phyloP scores from a whole-genome alignment of 2,113 vertebrate species.

The Butorides virescens region DNA sequence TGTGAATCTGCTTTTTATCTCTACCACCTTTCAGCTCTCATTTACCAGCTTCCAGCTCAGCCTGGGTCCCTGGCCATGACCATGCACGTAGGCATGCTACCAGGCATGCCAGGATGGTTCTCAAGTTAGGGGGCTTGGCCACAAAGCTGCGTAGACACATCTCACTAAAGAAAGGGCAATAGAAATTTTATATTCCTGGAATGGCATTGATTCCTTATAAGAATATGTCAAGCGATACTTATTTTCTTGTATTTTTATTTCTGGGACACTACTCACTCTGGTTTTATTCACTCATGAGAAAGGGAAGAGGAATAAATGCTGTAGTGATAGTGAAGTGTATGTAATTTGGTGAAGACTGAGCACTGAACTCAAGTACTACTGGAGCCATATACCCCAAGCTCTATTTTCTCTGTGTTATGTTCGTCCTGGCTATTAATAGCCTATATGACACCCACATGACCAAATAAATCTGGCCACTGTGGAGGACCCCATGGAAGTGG shows the following conservation, averaged over 20 bases:
- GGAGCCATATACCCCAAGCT: background rate
- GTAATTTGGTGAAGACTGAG: background rate
- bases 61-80: background rate
- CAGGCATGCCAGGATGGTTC: background rate
- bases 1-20: slow-evolving; percentile 53
- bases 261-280: background rate
- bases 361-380: background rate
- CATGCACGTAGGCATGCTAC: background rate
- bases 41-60: background rate
- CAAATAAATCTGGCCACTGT: background rate
- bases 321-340: background rate
- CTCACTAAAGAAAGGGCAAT: background rate
- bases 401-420: background rate
- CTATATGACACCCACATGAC: background rate
- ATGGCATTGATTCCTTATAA: background rate
- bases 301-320: background rate
- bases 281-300: background rate
- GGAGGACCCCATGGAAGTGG: background rate
- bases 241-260: background rate
- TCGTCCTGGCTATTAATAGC: background rate
- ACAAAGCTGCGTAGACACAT: background rate
- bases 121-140: background rate
- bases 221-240: background rate
- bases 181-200: background rate
- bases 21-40: slow-evolving; percentile 16